Conservation (phyloP, 2,888 invertebrate genomes). For the Tuberolachnus salignus region DNA sequence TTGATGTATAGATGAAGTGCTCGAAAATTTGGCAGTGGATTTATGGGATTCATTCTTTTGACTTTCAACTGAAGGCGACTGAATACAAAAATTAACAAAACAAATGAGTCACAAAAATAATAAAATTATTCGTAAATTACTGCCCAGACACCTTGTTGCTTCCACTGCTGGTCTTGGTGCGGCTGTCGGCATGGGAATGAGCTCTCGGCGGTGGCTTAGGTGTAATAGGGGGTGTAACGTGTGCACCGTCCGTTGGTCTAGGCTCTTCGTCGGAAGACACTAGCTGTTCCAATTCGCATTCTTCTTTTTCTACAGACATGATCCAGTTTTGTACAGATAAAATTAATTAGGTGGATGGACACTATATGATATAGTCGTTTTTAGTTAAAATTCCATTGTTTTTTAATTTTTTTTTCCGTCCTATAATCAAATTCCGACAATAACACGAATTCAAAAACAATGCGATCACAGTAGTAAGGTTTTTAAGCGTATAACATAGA, state of each 20-base stretch:
- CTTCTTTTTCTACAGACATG: slow-evolving; percentile 63
- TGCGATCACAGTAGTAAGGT: too few relatives aligned
- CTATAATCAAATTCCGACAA: too few relatives aligned
- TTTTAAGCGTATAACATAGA: too few relatives aligned
- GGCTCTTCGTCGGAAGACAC: slow-evolving; percentile 64
- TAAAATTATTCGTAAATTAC: background rate
- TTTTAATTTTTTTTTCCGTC: too few relatives aligned
- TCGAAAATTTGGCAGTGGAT: slow-evolving; percentile 36
- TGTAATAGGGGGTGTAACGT: slow-evolving; percentile 64
- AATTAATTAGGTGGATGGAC: background rate
- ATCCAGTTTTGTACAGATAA: background rate
- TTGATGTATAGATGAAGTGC: slow-evolving; percentile 40
- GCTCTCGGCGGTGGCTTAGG: slow-evolving; percentile 60
- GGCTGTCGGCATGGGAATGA: slow-evolving; percentile 49
- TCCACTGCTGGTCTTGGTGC: slow-evolving; percentile 49
- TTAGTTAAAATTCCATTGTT: too few relatives aligned
- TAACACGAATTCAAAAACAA: too few relatives aligned
- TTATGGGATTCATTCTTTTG: slow-evolving; percentile 42
- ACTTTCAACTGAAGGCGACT: slow-evolving; percentile 44
- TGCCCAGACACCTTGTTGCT: slow-evolving; percentile 51
- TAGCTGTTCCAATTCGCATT: slow-evolving; percentile 64
- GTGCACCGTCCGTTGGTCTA: slow-evolving; percentile 62
- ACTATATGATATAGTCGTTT: too few relatives aligned
- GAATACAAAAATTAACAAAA: background rate
- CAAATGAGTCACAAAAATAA: background rate